phyloP scores from a whole-genome alignment of 2,888 invertebrate genomes.

The Villa cingulata region DNA sequence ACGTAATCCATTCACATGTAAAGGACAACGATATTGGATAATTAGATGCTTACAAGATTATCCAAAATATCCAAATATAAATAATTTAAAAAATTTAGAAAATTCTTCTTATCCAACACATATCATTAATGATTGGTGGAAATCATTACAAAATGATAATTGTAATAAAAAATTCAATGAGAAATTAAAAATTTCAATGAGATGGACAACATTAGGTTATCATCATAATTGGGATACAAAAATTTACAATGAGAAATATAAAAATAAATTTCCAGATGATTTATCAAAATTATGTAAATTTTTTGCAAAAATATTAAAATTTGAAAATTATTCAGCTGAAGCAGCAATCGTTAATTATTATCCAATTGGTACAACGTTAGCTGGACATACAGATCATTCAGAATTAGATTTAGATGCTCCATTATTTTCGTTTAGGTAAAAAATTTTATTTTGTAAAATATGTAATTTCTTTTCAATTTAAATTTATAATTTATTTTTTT shows the following conservation, averaged over 20 bases:
- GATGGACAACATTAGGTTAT: conserved; percentile 95
- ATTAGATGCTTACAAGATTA: conserved; percentile 62
- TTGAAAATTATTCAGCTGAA: conserved; percentile 56
- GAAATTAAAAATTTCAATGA: conserved; percentile 39
- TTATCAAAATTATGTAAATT: conserved; percentile 49
- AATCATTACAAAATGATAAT: conserved; percentile 31
- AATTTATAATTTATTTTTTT: conserved; percentile 1
- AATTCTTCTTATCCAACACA: conserved; percentile 19
- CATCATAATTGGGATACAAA: conserved; percentile 98
- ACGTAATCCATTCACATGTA: conserved; percentile 63
- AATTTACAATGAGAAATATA: conserved; percentile 57
- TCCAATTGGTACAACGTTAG: conserved; percentile 79
- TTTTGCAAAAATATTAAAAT: conserved; percentile 47
- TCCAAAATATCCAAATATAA: conserved; percentile 49
- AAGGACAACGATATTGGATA: conserved; percentile 75
- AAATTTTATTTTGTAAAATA: neutral
- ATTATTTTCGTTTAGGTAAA: conserved; percentile 74
- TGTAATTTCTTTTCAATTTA: neutral
- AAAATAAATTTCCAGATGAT: conserved; percentile 59
- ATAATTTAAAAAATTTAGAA: conserved; percentile 24
- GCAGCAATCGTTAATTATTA: conserved; percentile 97
- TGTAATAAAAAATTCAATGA: conserved; percentile 17
- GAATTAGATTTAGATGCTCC: conserved; percentile 77
- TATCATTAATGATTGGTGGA: conserved; percentile 47
- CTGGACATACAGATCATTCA: conserved; percentile 91